Evolutionary conservation across 2,113 vertebrate genomes (phyloP).

Genomic region (Cynopterus brachyotis): DNA sequence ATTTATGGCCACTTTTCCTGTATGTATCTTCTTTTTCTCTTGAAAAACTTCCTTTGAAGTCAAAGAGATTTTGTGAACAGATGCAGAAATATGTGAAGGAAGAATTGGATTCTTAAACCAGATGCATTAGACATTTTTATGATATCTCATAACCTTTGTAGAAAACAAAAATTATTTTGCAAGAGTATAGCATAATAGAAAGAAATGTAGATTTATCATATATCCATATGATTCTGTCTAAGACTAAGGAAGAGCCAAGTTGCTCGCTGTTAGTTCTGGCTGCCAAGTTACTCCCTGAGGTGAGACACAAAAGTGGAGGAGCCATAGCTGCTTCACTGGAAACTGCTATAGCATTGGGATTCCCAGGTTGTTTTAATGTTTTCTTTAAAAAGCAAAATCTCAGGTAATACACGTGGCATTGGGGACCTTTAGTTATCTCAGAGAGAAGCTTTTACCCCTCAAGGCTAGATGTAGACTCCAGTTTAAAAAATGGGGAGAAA

Average conservation of each 20-base stretch:
- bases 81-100: constrained; percentile 78
- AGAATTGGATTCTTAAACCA: constrained; percentile 73
- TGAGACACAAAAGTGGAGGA: background rate
- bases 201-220: constrained; percentile 45
- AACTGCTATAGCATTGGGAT: background rate
- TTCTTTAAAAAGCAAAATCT: constrained; percentile 14
- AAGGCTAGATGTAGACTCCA: background rate
- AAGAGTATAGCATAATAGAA: constrained; percentile 36
- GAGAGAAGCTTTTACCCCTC: background rate
- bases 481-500: background rate
- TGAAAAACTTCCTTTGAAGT: constrained; percentile 78
- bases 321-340: background rate
- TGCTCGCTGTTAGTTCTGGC: constrained; percentile 30
- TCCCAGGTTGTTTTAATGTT: background rate
- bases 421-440: background rate
- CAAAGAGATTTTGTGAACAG: constrained; percentile 75
- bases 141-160: constrained; percentile 75
- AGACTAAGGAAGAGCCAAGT: constrained; percentile 26
- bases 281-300: background rate
- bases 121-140: constrained; percentile 78
- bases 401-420: background rate
- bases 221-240: background rate
- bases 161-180: constrained; percentile 70
- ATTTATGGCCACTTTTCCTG: constrained; percentile 75
- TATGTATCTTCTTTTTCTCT: constrained; percentile 75